Evolutionary conservation across 1,140 invertebrate species (phyloP).

Genomic region (Matsumurasca onukii): DNA sequence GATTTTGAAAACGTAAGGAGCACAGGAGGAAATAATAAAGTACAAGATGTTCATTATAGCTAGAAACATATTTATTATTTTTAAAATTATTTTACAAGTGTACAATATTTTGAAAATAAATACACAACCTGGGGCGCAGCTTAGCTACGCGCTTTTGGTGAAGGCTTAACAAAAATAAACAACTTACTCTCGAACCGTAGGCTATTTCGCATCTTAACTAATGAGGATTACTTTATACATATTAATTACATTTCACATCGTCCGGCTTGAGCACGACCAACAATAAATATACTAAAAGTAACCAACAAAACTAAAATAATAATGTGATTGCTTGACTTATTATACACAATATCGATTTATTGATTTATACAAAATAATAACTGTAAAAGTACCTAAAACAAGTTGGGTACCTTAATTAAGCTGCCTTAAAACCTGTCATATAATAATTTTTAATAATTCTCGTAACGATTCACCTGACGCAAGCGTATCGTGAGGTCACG

Average conservation of each 20-base stretch:
- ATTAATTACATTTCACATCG: constrained; percentile 7
- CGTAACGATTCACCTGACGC: too few species aligned
- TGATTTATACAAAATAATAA: constrained; percentile 17
- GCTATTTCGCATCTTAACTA: too few species aligned
- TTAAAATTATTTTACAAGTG: constrained; percentile 28
- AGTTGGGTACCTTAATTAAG: too few species aligned
- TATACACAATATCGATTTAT: constrained; percentile 10
- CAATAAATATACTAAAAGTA: constrained; percentile 15
- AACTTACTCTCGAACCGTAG: constrained; percentile 5
- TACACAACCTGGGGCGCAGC: constrained; percentile 20
- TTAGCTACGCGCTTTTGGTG: background rate
- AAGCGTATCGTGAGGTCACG: too few species aligned
- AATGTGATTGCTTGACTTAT: constrained; percentile 11
- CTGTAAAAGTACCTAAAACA: too few species aligned
- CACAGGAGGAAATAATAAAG: background rate
- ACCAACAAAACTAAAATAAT: constrained; percentile 16
- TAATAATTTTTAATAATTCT: too few species aligned
- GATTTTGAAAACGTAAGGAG: too few species aligned
- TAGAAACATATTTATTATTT: constrained; percentile 27
- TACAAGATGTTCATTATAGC: constrained; percentile 2
- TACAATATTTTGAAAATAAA: constrained; percentile 31
- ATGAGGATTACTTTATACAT: constrained; percentile 14
- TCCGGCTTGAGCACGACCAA: background rate
- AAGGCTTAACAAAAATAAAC: constrained; percentile 8
- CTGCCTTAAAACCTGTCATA: too few species aligned